Base-by-base conservation (phyloP, 2,888 invertebrate genomes). In the Agriopis marginaria region DNA sequence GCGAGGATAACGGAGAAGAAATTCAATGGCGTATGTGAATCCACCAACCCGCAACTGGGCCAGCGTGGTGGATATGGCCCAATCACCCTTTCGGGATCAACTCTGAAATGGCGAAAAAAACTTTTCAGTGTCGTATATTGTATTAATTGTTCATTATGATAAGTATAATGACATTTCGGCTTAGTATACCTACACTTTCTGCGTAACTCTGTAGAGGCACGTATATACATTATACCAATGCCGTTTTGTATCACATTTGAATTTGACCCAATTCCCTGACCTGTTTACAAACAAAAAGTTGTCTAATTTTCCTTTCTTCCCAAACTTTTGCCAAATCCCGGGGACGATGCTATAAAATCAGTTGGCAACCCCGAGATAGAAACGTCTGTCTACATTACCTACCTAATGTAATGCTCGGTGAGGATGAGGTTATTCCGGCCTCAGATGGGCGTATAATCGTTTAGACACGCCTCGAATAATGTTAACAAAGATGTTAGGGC, bases 391-490 rank as follows among this genome's bases (percentile, higher is more conserved):
- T 66, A 55, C 51, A 54, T 68, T 66, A 63, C 56, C 44, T 58
- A 58, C 58, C 32, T 32, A n/a, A 54, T 63, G 60, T 62, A 59
- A 70, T 66, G 66, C 40, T 64, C 64, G n/a, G 61, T 56, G 63
- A 67, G 59, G 63, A 63, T 63, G 66, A 45, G 53, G 66, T 75
- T 69, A 69, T 69, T 66, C 71, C 63, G 63, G 14, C 60, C 44
- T 62, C 62, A 58, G 62, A 73, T 56, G 62, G 54, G 47, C 70
- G 54, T 66, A 71, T 73, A 73, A 72, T 51, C 71, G 71, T 70
- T 70, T 68, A 70, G 56, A 49, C 67, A 63, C 66, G 60, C 62
- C 70, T 50, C 40, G 66, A 23, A 50, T 66, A 60, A 68, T 56
- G 70, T 68, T 72, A 72, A 62, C 66, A 53, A 61, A 66, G 64